Percentiles rank a stretch among this genome's conserved stretches.
Evolutionary conservation across 1,140 invertebrate species (phyloP).

Genomic region (Drosophila athabasca): DNA sequence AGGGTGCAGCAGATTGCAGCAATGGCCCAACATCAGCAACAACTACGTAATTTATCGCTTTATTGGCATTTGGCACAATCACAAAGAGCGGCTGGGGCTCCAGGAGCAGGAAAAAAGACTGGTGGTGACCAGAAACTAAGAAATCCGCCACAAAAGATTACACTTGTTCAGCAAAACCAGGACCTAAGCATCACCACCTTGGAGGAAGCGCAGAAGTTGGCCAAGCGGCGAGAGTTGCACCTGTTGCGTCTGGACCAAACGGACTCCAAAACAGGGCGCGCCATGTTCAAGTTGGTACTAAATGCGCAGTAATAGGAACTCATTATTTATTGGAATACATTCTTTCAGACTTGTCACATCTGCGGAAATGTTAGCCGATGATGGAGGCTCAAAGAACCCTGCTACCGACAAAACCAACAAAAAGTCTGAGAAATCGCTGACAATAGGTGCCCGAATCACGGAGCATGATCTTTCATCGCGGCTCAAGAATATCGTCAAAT

Average conservation of each 20-base stretch:
- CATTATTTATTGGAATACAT: background rate
- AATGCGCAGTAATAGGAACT: too few species aligned
- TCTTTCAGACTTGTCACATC: constrained; percentile 60
- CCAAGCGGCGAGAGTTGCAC: constrained; percentile 86
- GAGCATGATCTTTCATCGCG: constrained; percentile 87
- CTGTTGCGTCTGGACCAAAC: constrained; percentile 87
- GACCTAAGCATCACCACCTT: constrained; percentile 84
- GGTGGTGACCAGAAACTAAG: constrained; percentile 36
- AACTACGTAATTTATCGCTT: constrained; percentile 14
- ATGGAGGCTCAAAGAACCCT: constrained; percentile 27
- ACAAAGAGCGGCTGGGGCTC: constrained; percentile 23
- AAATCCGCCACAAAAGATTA: constrained; percentile 81
- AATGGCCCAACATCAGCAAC: constrained; percentile 13
- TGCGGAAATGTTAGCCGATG: constrained; percentile 67
- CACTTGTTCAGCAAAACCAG: constrained; percentile 84
- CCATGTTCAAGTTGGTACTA: constrained; percentile 85
- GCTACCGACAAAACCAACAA: constrained; percentile 40
- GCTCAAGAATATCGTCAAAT: constrained; percentile 87
- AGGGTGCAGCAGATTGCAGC: constrained; percentile 21
- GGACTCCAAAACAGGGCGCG: constrained; percentile 86
- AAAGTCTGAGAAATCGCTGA: constrained; percentile 85
- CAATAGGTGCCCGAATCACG: constrained; percentile 86
- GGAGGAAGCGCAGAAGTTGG: constrained; percentile 86
- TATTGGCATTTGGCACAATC: constrained; percentile 44
- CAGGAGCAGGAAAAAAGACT: constrained; percentile 18